Evolutionary conservation across 2,113 vertebrate genomes (phyloP).

Genomic region (sheep (Ovis aries)): DNA sequence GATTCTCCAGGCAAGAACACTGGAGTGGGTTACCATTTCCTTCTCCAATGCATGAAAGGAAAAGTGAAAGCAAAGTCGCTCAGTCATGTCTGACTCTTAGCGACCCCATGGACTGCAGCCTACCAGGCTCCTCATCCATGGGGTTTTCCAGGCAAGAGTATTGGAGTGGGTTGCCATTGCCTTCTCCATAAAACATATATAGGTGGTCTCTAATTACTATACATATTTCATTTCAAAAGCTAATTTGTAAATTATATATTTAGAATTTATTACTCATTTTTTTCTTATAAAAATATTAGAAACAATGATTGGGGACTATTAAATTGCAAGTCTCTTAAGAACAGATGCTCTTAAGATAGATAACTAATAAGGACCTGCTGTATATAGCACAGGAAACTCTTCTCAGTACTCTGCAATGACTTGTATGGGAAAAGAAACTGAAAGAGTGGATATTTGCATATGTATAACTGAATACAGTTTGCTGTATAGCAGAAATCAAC

Average conservation of each 20-base stretch:
- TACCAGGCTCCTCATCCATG: no score
- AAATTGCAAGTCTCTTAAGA: background rate
- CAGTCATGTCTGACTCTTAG: no score
- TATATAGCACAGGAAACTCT: background rate
- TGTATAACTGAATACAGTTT: background rate
- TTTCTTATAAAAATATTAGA: slow-evolving; percentile 25
- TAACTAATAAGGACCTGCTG: background rate
- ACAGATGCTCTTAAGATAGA: background rate
- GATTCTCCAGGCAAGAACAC: no score
- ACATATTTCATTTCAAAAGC: slow-evolving; percentile 41
- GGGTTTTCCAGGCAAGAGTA: no score
- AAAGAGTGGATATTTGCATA: background rate
- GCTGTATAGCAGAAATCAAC: background rate
- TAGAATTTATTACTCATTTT: background rate
- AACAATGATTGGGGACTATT: background rate
- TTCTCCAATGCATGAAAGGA: no score
- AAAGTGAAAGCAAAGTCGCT: no score
- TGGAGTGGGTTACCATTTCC: no score
- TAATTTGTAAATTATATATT: background rate
- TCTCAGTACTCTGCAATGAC: background rate
- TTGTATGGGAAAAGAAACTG: background rate
- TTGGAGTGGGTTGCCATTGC: no score
- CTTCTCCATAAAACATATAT: background rate
- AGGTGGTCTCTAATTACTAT: background rate
- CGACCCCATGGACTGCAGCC: no score